These are phyloP conservation scores for Siniperca undulata DNA, from an alignment of 2,797 vertebrate genomes.

Conservation along the genomic window DNA sequence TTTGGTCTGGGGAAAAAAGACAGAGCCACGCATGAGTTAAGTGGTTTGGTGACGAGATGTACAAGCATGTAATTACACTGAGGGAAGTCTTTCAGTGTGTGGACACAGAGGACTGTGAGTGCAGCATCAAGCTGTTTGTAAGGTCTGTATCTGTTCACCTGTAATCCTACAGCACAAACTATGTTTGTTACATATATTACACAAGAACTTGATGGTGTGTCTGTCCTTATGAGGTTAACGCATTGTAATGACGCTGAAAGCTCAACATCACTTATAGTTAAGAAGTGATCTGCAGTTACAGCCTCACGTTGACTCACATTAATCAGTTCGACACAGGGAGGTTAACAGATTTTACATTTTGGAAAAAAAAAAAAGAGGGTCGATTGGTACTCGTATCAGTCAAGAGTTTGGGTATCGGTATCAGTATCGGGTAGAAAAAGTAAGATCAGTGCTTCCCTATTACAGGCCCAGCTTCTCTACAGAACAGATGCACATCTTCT, in stretches of 20 bases:
- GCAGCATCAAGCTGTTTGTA: neutral
- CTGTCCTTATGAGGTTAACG: neutral
- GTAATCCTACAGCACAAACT: neutral
- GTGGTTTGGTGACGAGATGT: neutral
- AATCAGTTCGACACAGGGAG: neutral
- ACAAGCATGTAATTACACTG: constrained; percentile 20
- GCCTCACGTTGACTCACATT: neutral
- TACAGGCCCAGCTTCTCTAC: neutral
- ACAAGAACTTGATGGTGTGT: neutral
- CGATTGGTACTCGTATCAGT: neutral
- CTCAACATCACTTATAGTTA: no score
- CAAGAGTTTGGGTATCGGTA: neutral
- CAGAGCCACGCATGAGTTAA: neutral
- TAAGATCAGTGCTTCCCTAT: neutral
- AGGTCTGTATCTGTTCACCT: neutral
- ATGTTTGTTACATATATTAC: neutral
- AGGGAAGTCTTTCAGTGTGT: neutral
- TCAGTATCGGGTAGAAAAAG: neutral
- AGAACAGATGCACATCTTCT: neutral
- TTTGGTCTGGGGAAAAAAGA: neutral
- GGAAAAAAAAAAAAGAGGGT: neutral
- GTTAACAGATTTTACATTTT: neutral
- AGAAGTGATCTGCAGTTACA: neutral
- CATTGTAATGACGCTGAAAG: neutral
- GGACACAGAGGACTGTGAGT: neutral